These are phyloP conservation scores for Pandemis heparana DNA, from an alignment of 2,888 invertebrate species.

Conservation along the genomic window DNA sequence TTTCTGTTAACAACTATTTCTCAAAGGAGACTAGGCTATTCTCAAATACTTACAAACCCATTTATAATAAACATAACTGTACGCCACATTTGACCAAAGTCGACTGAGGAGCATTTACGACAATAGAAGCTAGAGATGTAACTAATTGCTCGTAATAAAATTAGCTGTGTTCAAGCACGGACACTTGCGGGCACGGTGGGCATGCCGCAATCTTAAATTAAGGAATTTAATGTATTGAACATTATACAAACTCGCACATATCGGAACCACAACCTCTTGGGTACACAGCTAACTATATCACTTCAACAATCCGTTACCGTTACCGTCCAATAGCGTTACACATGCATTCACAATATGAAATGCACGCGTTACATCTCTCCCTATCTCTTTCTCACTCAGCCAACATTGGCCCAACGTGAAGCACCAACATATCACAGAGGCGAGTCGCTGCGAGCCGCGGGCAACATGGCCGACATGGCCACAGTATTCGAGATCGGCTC, in stretches of 20 bases:
- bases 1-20: background rate
- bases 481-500: slow-evolving; percentile 86
- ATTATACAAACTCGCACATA: no score
- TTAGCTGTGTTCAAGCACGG: background rate
- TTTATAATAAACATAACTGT: background rate
- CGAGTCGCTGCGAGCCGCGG: slow-evolving; percentile 65
- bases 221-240: no score
- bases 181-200: no score
- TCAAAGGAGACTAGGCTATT: background rate
- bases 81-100: slow-evolving; percentile 2
- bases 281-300: no score
- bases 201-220: no score
- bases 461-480: slow-evolving; percentile 76
- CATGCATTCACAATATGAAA: background rate
- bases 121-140: background rate
- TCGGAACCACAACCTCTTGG: no score
- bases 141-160: background rate
- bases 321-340: no score
- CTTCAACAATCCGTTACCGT: no score
- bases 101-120: background rate
- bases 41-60: slow-evolving; percentile 7
- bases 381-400: background rate
- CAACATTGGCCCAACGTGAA: background rate
- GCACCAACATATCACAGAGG: slow-evolving; percentile 69
- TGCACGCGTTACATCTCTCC: background rate